A percentile compares a stretch with the other conserved stretches of the same genome.
phyloP scores from a whole-genome alignment of 2,797 vertebrate species.

The Myotis pilosus region DNA sequence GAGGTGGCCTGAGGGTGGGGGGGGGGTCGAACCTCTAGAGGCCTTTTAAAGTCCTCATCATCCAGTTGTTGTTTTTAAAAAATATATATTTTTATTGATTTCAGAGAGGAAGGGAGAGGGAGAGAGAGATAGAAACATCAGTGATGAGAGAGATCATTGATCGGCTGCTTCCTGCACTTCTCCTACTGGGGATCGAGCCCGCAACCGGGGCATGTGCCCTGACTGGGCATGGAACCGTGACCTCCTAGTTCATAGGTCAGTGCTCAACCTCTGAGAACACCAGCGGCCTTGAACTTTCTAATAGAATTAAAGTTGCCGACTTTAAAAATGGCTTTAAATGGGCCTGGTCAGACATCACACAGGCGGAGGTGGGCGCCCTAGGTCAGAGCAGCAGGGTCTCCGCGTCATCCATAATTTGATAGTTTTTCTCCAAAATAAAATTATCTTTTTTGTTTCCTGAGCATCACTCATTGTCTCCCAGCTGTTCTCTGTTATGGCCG shows the following conservation, averaged over 20 bases:
- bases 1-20: neutral
- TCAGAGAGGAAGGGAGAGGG: too few species aligned
- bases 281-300: neutral
- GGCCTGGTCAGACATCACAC: neutral
- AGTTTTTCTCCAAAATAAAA: neutral
- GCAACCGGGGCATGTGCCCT: too few species aligned
- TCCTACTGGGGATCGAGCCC: too few species aligned
- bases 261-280: too few species aligned
- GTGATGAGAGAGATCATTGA: too few species aligned
- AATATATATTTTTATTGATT: too few species aligned
- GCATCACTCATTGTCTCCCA: neutral
- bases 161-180: too few species aligned
- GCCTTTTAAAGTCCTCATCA: neutral
- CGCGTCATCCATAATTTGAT: too few species aligned
- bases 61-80: neutral
- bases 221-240: too few species aligned
- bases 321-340: neutral
- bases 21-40: fast-evolving
- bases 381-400: neutral
- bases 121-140: too few species aligned
- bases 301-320: neutral
- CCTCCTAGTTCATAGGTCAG: too few species aligned
- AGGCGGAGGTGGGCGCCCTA: neutral
- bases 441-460: neutral
- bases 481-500: too few species aligned